Percentiles rank a stretch among this genome's conserved stretches.
Evolutionary conservation across 1,140 invertebrate species (phyloP).

Genomic region (Dendrolimus punctatus): DNA sequence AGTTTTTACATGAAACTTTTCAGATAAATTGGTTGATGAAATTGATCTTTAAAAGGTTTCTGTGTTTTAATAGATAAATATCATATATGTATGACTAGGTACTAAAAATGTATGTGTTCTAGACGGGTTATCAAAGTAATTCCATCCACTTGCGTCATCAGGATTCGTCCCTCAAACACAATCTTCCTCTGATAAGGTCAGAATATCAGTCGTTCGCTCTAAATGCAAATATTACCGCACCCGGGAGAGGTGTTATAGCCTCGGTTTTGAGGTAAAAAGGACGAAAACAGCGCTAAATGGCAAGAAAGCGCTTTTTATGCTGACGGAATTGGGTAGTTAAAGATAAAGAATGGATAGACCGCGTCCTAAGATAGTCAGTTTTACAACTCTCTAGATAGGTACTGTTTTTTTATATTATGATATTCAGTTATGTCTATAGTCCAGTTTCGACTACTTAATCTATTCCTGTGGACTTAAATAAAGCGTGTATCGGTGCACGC

Average conservation of each 20-base stretch:
- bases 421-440: constrained; percentile 3
- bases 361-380: constrained; percentile 26
- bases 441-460: neutral
- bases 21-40: too few species aligned
- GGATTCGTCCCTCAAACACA: constrained; percentile 48
- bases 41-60: too few species aligned
- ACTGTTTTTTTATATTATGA: constrained; percentile 11
- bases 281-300: constrained; percentile 62
- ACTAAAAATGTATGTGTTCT: neutral
- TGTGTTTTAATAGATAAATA: too few species aligned
- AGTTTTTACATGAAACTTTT: too few species aligned
- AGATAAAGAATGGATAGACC: constrained; percentile 53
- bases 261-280: constrained; percentile 61
- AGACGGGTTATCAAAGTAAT: constrained; percentile 12
- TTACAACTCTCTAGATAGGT: constrained; percentile 13
- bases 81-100: too few species aligned
- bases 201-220: constrained; percentile 65
- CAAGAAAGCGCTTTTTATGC: constrained; percentile 58
- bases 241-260: constrained; percentile 62
- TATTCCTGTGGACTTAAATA: neutral
- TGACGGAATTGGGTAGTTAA: constrained; percentile 56
- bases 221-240: constrained; percentile 67
- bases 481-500: too few species aligned
- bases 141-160: constrained; percentile 33
- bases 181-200: constrained; percentile 64